Conservation (phyloP, 1,140 invertebrate species). For the Mya arenaria region DNA sequence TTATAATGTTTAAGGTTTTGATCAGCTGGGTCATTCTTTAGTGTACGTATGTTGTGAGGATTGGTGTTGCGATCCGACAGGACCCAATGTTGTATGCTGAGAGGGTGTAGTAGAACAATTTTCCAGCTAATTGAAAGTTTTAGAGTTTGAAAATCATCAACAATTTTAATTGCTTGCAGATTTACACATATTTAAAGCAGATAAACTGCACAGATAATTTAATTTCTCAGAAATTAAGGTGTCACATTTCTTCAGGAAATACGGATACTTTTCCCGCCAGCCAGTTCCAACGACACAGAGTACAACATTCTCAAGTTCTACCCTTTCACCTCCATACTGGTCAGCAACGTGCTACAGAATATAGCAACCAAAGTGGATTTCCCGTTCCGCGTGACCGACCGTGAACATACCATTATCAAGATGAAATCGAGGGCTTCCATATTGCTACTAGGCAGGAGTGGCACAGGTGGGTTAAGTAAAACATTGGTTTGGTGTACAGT, state of each 20-base stretch:
- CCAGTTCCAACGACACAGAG: constrained; percentile 73
- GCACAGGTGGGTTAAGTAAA: constrained; percentile 50
- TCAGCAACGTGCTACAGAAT: constrained; percentile 66
- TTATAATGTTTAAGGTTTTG: too few species aligned
- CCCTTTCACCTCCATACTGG: constrained; percentile 72
- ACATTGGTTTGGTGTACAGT: not conserved
- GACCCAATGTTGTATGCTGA: too few species aligned
- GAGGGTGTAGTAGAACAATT: too few species aligned
- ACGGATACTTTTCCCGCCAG: constrained; percentile 68
- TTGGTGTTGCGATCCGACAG: too few species aligned
- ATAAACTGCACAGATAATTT: too few species aligned
- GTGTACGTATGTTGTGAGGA: too few species aligned
- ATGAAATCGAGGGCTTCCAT: constrained; percentile 66
- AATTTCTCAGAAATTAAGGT: too few species aligned
- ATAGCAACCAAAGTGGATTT: constrained; percentile 74
- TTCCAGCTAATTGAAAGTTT: too few species aligned
- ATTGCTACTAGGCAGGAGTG: constrained; percentile 75
- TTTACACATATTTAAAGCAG: too few species aligned
- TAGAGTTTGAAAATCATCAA: too few species aligned
- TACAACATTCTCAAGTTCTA: constrained; percentile 79
- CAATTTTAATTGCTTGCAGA: too few species aligned
- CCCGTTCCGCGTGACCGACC: constrained; percentile 76
- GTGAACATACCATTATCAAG: constrained; percentile 76
- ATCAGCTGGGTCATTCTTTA: too few species aligned
- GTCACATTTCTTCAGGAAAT: not conserved